Conservation (phyloP, 2,888 invertebrate species). For the Pollenia griseotomentosa region DNA sequence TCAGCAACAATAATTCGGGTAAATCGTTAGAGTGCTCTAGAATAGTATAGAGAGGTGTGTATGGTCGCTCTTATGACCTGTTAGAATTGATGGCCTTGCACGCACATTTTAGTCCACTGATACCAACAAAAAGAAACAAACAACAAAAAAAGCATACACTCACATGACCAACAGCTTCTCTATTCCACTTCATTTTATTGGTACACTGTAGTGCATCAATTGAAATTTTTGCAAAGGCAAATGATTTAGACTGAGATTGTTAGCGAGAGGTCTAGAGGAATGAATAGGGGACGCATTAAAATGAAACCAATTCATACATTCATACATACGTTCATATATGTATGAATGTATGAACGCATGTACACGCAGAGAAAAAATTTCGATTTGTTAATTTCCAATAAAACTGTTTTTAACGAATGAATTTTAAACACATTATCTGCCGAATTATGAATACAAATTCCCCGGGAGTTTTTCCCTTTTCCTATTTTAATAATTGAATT, state of each 20-base stretch:
- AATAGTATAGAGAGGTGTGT: background rate
- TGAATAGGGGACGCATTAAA: constrained; percentile 21
- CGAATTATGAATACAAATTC: no score
- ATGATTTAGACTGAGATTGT: background rate
- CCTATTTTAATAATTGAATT: no score
- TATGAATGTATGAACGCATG: background rate
- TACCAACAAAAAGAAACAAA: background rate
- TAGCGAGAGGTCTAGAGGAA: background rate
- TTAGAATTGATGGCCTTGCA: constrained; percentile 43
- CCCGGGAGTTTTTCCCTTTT: no score
- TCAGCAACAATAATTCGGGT: background rate
- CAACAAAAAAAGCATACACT: background rate
- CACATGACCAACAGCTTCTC: constrained; percentile 11
- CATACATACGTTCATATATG: no score
- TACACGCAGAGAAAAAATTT: background rate
- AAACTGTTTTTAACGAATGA: no score
- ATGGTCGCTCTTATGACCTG: constrained; percentile 45
- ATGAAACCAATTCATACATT: constrained; percentile 47
- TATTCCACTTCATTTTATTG: constrained; percentile 30
- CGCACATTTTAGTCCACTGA: constrained; percentile 31
- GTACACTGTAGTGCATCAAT: constrained; percentile 51
- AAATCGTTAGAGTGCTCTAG: constrained; percentile 23
- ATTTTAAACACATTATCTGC: no score
- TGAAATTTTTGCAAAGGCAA: constrained; percentile 41
- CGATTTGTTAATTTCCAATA: no score